Evolutionary conservation across 1,140 invertebrate genomes (phyloP).

Genomic region (Brachionus asplanchnoidis): DNA sequence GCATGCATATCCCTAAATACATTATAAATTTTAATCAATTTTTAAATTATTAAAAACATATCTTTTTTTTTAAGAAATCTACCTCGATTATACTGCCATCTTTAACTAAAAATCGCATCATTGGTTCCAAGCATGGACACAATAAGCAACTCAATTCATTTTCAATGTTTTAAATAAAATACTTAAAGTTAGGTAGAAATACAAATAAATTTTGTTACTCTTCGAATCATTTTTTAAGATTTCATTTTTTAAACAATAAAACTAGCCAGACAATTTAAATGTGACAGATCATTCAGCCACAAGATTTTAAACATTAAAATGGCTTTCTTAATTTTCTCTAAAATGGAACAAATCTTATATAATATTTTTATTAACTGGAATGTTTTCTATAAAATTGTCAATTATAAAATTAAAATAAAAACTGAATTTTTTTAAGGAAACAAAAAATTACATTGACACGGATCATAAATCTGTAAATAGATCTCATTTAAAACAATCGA

Average conservation of each 20-base stretch:
- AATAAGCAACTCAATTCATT: not conserved
- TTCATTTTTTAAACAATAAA: not conserved
- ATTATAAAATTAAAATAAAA: too few relatives aligned
- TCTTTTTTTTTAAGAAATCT: not conserved
- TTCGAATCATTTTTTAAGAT: not conserved
- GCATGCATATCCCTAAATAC: not conserved
- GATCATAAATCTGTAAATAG: too few relatives aligned
- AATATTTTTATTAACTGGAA: not conserved
- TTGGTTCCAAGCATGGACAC: not conserved
- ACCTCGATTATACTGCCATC: not conserved
- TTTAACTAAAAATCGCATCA: not conserved
- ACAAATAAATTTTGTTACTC: not conserved
- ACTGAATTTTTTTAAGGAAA: too few relatives aligned
- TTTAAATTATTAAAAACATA: not conserved
- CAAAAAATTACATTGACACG: too few relatives aligned
- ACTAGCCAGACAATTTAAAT: not conserved
- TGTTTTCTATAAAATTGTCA: too few relatives aligned
- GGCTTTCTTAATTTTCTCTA: not conserved
- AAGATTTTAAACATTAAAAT: not conserved
- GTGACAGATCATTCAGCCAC: not conserved
- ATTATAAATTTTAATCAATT: not conserved
- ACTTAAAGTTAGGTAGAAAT: too few relatives aligned
- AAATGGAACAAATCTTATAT: not conserved
- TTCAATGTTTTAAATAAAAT: not conserved
- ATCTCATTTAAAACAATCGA: too few relatives aligned